These are phyloP conservation scores for Callospermophilus lateralis DNA, from an alignment of 2,113 vertebrate species.

Conservation along the genomic window DNA sequence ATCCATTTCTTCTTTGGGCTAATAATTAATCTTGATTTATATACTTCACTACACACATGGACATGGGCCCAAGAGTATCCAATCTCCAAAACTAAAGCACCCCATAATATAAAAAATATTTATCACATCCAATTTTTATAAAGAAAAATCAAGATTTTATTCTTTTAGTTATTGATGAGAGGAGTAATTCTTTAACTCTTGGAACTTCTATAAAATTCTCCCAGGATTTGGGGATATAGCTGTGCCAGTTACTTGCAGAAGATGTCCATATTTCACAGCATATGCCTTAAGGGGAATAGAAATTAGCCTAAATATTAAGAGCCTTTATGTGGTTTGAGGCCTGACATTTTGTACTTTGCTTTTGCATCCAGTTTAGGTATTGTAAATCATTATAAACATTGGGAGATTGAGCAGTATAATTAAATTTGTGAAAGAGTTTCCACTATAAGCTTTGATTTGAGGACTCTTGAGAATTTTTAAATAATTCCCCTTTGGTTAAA, in stretches of 20 bases:
- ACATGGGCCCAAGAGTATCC: too few species aligned
- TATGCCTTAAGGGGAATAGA: constrained; percentile 5
- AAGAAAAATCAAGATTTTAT: constrained; percentile 45
- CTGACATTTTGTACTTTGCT: constrained; percentile 67
- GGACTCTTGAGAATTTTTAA: constrained; percentile 66
- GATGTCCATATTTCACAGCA: constrained; percentile 52
- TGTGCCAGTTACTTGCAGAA: neutral
- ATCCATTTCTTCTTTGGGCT: too few species aligned
- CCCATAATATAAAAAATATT: neutral
- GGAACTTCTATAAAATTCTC: neutral
- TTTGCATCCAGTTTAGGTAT: constrained; percentile 65
- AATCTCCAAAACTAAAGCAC: too few species aligned
- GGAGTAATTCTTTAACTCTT: constrained; percentile 30
- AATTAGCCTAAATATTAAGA: constrained; percentile 62
- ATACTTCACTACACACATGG: too few species aligned
- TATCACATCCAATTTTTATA: neutral
- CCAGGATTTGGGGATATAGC: neutral
- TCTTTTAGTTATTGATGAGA: neutral
- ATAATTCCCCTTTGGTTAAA: constrained; percentile 62
- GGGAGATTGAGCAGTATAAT: constrained; percentile 52
- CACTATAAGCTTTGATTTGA: constrained; percentile 71
- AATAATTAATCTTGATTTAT: too few species aligned
- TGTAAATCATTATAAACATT: constrained; percentile 38
- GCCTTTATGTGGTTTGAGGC: constrained; percentile 72
- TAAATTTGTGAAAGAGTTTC: constrained; percentile 78